Percentiles rank a stretch among this genome's conserved stretches.
Conservation (phyloP, 2,797 vertebrate genomes). For the Gallinago nigripennis region DNA sequence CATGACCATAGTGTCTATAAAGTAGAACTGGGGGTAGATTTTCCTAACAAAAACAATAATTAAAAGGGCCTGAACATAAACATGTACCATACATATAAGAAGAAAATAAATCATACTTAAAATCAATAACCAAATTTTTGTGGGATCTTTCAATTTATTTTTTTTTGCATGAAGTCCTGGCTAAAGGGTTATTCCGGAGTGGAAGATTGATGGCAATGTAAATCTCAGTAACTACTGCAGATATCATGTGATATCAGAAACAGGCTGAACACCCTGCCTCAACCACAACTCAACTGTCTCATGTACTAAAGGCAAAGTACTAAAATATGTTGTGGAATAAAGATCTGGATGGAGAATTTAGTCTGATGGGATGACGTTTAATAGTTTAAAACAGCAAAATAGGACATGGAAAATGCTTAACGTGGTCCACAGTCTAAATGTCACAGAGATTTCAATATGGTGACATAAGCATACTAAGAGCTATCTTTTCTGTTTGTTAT, state of each 20-base stretch:
- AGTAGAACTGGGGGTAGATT: background rate
- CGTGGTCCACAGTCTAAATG: background rate
- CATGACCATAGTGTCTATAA: background rate
- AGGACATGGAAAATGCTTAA: background rate
- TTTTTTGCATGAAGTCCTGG: background rate
- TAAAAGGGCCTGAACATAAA: background rate
- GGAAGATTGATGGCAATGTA: background rate
- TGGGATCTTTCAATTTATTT: background rate
- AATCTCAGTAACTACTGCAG: background rate
- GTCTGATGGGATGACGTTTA: background rate
- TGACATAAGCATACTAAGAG: background rate
- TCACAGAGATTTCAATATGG: constrained; percentile 32
- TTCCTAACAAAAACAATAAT: background rate
- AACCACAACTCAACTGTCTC: background rate
- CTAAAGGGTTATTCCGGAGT: background rate
- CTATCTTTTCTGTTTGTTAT: background rate
- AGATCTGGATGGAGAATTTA: background rate
- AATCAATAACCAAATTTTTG: background rate
- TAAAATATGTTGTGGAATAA: background rate
- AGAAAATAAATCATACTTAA: background rate
- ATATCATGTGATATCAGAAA: background rate
- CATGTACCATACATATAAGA: background rate
- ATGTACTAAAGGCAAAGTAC: background rate
- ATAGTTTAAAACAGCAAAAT: background rate
- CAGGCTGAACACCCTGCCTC: background rate